These are phyloP conservation scores for Mastigias papua DNA, from an alignment of 30 jellyfish, hydroid and myxozoan species.

Conservation along the genomic window DNA sequence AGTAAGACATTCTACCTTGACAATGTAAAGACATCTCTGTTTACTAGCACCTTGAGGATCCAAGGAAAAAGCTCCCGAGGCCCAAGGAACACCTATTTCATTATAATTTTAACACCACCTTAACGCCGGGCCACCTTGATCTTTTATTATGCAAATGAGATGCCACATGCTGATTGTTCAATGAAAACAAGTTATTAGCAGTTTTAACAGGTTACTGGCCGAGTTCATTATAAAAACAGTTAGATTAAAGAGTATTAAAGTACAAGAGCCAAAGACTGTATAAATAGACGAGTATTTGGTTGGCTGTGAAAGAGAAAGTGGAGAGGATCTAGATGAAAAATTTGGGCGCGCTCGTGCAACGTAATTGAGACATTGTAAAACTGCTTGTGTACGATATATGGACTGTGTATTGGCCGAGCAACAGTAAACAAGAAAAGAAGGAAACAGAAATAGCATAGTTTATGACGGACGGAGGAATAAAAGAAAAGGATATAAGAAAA, in stretches of 20 bases:
- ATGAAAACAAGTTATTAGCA: background rate
- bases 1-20: no score
- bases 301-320: background rate
- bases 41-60: background rate
- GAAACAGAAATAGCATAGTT: background rate
- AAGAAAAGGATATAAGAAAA: background rate
- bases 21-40: background rate
- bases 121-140: slow-evolving; percentile 24
- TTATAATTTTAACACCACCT: slow-evolving; percentile 16
- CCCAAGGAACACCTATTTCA: background rate
- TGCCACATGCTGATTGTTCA: background rate
- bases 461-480: no score
- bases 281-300: background rate
- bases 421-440: background rate
- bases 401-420: background rate
- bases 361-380: background rate
- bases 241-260: background rate
- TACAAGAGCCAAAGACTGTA: background rate
- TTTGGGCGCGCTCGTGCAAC: background rate
- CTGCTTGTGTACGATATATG: background rate
- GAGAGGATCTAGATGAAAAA: no score
- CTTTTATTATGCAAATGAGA: slow-evolving; percentile 16
- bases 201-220: background rate
- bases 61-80: background rate
- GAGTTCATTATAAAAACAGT: background rate